Evolutionary conservation across 2,888 invertebrate species (phyloP).

Genomic region (Tribolium freemani): DNA sequence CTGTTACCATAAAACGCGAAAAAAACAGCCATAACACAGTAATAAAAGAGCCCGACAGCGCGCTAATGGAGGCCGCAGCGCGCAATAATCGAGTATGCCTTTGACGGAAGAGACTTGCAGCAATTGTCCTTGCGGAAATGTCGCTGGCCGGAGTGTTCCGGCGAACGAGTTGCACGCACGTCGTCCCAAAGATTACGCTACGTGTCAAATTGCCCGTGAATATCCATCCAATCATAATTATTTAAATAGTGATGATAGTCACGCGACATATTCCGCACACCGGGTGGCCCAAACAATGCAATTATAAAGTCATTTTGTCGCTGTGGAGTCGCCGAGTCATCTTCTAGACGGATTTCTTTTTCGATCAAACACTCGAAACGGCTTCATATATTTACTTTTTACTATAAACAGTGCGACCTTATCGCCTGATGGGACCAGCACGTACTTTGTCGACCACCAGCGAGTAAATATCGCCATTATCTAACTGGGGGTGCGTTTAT

Average conservation of each 20-base stretch:
- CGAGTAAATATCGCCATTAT: constrained; percentile 57
- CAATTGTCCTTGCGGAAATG: constrained; percentile 56
- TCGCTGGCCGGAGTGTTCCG: constrained; percentile 54
- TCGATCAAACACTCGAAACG: constrained; percentile 33
- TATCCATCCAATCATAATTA: constrained; percentile 39
- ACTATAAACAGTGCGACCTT: constrained; percentile 38
- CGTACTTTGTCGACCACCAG: constrained; percentile 54
- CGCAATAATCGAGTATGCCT: constrained; percentile 28
- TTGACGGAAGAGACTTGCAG: constrained; percentile 43
- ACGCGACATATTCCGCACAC: constrained; percentile 19
- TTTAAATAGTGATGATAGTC: constrained; percentile 30
- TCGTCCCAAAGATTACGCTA: constrained; percentile 33
- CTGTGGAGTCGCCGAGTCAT: not conserved
- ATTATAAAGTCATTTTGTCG: constrained; percentile 29
- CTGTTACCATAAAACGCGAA: constrained; percentile 31
- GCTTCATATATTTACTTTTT: constrained; percentile 29
- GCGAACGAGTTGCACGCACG: constrained; percentile 42
- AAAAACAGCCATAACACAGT: constrained; percentile 34
- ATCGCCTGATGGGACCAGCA: constrained; percentile 35
- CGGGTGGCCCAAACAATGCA: constrained; percentile 33
- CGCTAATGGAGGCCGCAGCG: constrained; percentile 27
- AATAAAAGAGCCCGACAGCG: constrained; percentile 33
- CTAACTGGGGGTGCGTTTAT: constrained; percentile 56
- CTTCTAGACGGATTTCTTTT: constrained; percentile 24
- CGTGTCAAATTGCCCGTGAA: constrained; percentile 41